phyloP scores from a whole-genome alignment of 2,797 vertebrate genomes.

The Fistularia commersonii region DNA sequence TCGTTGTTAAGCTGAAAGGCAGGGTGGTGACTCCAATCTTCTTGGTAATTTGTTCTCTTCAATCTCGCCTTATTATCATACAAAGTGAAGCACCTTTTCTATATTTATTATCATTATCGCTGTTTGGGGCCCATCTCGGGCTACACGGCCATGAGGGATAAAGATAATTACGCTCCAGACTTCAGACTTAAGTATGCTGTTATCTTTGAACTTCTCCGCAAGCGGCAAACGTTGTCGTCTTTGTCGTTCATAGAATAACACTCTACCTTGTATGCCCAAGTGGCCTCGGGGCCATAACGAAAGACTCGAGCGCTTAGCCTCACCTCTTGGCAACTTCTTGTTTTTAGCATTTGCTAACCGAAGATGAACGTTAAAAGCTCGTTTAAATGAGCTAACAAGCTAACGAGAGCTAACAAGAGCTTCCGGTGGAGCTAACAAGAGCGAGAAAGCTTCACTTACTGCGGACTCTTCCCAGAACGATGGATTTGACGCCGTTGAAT shows the following conservation, averaged over 20 bases:
- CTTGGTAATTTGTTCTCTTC: conserved; percentile 56
- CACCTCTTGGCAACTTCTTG: no score
- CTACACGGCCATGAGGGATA: conserved; percentile 4
- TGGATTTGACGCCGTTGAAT: conserved; percentile 84
- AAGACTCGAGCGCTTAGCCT: no score
- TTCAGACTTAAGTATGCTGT: neutral
- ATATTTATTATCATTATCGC: conserved; percentile 36
- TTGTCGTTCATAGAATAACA: no score
- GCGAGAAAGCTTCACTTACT: conserved; percentile 74
- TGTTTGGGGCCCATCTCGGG: conserved; percentile 21
- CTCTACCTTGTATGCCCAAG: no score
- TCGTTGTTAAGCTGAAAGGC: conserved; percentile 39
- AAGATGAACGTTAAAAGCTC: no score
- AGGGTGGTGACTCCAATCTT: conserved; percentile 59
- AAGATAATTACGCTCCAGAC: conserved; percentile 17
- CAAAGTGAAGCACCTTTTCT: conserved; percentile 51
- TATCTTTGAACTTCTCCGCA: conserved; percentile 22
- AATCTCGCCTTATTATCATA: conserved; percentile 59
- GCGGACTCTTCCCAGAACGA: conserved; percentile 83
- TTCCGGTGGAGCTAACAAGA: conserved; percentile 6
- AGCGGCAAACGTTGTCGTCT: neutral
- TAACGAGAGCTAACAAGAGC: no score
- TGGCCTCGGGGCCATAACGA: no score
- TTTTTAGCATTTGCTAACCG: no score
- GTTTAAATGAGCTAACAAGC: no score